Percentiles rank a stretch among this genome's conserved stretches.
phyloP scores from a whole-genome alignment of 2,113 vertebrate genomes.

The Dicrurus megarhynchus region DNA sequence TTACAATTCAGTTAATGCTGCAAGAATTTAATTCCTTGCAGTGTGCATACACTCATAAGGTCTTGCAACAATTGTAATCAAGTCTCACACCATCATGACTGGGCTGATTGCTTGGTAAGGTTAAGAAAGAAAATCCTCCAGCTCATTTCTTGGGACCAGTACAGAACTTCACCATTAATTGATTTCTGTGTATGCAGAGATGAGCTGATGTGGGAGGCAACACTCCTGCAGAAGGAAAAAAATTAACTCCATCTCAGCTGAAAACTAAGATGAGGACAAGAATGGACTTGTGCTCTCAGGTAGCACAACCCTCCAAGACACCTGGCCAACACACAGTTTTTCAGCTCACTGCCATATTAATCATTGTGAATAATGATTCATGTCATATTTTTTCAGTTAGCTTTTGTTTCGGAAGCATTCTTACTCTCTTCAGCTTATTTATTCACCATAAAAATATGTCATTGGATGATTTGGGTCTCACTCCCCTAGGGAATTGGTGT shows the following conservation, averaged over 20 bases:
- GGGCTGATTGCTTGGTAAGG: background rate
- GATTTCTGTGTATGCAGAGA: background rate
- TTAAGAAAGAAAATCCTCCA: background rate
- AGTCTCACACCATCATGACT: background rate
- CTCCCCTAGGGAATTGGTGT: background rate
- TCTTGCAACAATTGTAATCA: background rate
- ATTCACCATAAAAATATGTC: background rate
- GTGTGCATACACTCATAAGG: background rate
- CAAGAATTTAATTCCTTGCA: background rate
- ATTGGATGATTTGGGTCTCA: background rate
- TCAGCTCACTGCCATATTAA: background rate
- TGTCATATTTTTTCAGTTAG: background rate
- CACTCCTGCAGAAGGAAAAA: background rate
- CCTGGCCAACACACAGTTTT: background rate
- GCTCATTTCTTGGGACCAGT: background rate
- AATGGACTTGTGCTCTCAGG: background rate
- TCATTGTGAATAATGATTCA: background rate
- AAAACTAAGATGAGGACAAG: background rate
- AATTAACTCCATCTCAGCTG: background rate
- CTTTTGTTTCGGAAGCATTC: background rate
- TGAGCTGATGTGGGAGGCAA: background rate
- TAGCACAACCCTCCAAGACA: background rate
- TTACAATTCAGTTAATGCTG: background rate
- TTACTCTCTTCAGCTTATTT: background rate
- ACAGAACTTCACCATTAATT: background rate